Evolutionary conservation across 1,140 invertebrate genomes (phyloP), one percentile per base, ranked within the genome.

Genomic region (Chymomyza costata): DNA sequence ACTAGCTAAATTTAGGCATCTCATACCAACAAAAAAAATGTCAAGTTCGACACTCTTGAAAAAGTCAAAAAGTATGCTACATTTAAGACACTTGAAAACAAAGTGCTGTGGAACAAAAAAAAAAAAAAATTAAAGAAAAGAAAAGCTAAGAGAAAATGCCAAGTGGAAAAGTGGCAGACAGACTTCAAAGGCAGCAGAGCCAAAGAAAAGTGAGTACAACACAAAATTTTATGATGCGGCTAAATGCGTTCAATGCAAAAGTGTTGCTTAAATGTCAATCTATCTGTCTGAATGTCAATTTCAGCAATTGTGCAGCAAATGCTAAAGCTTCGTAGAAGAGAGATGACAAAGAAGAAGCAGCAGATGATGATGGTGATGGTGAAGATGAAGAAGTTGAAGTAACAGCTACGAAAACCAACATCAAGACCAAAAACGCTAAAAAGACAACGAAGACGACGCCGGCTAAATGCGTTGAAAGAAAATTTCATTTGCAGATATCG

Each of bases 401-500:
- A n/a, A n/a, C n/a, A n/a, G n/a, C n/a, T n/a, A n/a, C n/a, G n/a
- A n/a, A n/a, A n/a, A n/a, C n/a, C n/a, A n/a, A n/a, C 40, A 34
- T 6, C 53, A 18, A 10, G 39, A 38, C 17, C 47, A 30, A 5
- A 40, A 37, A 3, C 25, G 6, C n/a, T 6, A 5, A 11, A 11
- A 15, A 37, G 44, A 38, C 39, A 30, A 32, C 30, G 52, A n/a
- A 47, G 17, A 31, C 44, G 54, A 48, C 59, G 52, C 35, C 17
- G 56, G 65, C 73, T 80, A 80, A 80, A 80, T 67, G 76, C 70
- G 74, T 67, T 76, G 71, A 78, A 71, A 54, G 73, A 80, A 80
- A 80, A 83, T 83, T 83, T 83, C 80, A 83, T 83, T 83, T 83
- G 80, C 80, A 83, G 80, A 83, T 83, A 83, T 83, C 80, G 65